These are phyloP conservation scores for Selenia dentaria DNA, from an alignment of 2,888 invertebrate genomes.

Conservation along the genomic window DNA sequence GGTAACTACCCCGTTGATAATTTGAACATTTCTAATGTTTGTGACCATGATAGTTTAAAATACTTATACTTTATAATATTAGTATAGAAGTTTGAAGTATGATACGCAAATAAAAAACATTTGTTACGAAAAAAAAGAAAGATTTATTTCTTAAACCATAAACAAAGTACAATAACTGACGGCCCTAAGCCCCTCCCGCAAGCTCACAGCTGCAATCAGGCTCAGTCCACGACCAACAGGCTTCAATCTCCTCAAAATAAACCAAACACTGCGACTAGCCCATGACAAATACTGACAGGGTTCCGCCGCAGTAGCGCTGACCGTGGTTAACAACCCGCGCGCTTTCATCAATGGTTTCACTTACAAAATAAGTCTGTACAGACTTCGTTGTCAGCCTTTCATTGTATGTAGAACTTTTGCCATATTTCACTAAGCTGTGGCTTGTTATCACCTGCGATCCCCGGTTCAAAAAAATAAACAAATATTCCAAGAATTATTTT, in stretches of 20 bases:
- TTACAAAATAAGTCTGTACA: slow-evolving; percentile 19
- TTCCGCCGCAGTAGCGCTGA: slow-evolving; percentile 50
- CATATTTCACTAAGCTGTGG: slow-evolving; percentile 14
- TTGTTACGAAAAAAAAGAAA: not conserved
- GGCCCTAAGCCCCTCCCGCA: slow-evolving; percentile 40
- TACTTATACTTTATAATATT: too few relatives aligned
- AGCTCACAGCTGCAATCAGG: slow-evolving; percentile 33
- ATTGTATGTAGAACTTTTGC: slow-evolving; percentile 18
- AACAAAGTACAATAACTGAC: slow-evolving; percentile 14
- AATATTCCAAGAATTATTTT: not conserved
- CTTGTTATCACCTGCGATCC: slow-evolving; percentile 10
- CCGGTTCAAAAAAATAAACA: slow-evolving; percentile 6
- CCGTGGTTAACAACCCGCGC: slow-evolving; percentile 33
- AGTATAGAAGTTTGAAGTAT: too few relatives aligned
- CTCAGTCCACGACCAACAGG: slow-evolving; percentile 39
- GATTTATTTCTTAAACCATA: slow-evolving; percentile 24
- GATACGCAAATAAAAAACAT: slow-evolving; percentile 6
- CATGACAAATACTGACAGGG: slow-evolving; percentile 53
- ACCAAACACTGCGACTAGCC: slow-evolving; percentile 56
- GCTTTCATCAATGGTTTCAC: slow-evolving; percentile 28
- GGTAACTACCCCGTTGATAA: too few relatives aligned
- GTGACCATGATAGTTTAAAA: too few relatives aligned
- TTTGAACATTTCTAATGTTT: too few relatives aligned
- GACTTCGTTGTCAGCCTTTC: slow-evolving; percentile 5
- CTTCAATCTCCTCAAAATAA: slow-evolving; percentile 35